Evolutionary conservation across 2,888 invertebrate genomes (phyloP), one percentile per base, ranked within the genome.

Genomic region (Macrophya annulata): DNA sequence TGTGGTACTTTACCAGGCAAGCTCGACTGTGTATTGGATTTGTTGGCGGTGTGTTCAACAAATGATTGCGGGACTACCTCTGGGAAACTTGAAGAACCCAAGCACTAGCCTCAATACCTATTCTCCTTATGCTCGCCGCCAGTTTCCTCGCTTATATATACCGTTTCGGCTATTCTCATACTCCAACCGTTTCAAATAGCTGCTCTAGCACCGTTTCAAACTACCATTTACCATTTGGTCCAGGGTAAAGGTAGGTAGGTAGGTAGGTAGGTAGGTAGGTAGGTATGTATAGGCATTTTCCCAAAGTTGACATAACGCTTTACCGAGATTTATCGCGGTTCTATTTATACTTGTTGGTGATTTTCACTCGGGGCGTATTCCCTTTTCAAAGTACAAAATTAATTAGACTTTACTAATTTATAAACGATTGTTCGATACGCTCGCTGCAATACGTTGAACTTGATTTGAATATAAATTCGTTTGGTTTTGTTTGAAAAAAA

Each of bases 1-100:
- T 68, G 37, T 37, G 37, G 68, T 37, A 68, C 6, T 68, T 68
- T 37, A 37, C 68, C 37, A 37, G 37, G 31, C 68, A 68, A 37
- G 68, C 37, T 68, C 37, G 31, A 45, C 45, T 25, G 55, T 88
- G 91, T 91, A 90, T 92, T 91, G 91, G 91, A 92, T 92, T 92
- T 92, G 92, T 91, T 90, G 91, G 90, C 89, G 90, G 91, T 92
- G 91, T 92, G 92, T 92, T 92, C 90, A 90, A 92, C 92, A 92
- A 92, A 92, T 92, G 91, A 92, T 92, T 92, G 91, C 90, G 89
- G 89, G 88, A 89, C 90, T 88, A 87, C 88, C 88, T 89, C 89
- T 90, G 90, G 90, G 91, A 91, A 92, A 91, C 90, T 91, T 90
- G 89, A 86, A 86, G 88, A 88, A 88, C 81, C 62, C 59, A 17